Evolutionary conservation across 2,888 invertebrate species (phyloP).

Genomic region (Scaptodrosophila latifasciaeformis): DNA sequence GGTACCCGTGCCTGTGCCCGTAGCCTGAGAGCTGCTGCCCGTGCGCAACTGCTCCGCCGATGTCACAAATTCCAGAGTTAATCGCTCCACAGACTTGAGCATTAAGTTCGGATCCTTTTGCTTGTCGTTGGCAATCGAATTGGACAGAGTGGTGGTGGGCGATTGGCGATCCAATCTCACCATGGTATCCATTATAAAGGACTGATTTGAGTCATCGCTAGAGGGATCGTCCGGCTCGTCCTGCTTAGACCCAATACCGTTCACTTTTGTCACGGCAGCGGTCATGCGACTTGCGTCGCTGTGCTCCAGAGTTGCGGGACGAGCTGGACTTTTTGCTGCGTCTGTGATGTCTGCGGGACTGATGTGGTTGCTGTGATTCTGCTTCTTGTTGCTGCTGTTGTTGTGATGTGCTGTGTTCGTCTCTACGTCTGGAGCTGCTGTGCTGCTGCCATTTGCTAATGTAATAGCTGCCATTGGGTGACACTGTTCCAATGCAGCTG

Average conservation of each 20-base stretch:
- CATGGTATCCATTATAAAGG: slow-evolving; percentile 67
- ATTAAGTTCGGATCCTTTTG: slow-evolving; percentile 81
- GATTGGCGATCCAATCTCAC: slow-evolving; percentile 43
- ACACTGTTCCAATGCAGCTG: slow-evolving; percentile 77
- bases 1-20: slow-evolving; percentile 27
- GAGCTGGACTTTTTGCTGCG: slow-evolving; percentile 62
- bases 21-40: slow-evolving; percentile 13
- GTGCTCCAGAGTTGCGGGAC: slow-evolving; percentile 25
- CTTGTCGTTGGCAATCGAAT: slow-evolving; percentile 60
- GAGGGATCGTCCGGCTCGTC: slow-evolving; percentile 44
- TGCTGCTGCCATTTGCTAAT: slow-evolving; percentile 75
- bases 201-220: slow-evolving; percentile 70
- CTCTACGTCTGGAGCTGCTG: slow-evolving; percentile 77
- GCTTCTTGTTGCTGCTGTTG: slow-evolving; percentile 27
- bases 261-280: slow-evolving; percentile 73
- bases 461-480: slow-evolving; percentile 73
- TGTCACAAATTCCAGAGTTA: slow-evolving; percentile 80
- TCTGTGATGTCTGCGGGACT: slow-evolving; percentile 72
- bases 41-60: slow-evolving; percentile 79
- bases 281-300: slow-evolving; percentile 75
- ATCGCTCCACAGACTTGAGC: slow-evolving; percentile 81
- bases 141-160: not conserved
- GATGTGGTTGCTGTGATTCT: slow-evolving; percentile 70
- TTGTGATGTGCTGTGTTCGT: slow-evolving; percentile 44
- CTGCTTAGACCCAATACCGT: slow-evolving; percentile 67